phyloP scores from a whole-genome alignment of 2,888 invertebrate species.

The Fissipunctia ypsillon region DNA sequence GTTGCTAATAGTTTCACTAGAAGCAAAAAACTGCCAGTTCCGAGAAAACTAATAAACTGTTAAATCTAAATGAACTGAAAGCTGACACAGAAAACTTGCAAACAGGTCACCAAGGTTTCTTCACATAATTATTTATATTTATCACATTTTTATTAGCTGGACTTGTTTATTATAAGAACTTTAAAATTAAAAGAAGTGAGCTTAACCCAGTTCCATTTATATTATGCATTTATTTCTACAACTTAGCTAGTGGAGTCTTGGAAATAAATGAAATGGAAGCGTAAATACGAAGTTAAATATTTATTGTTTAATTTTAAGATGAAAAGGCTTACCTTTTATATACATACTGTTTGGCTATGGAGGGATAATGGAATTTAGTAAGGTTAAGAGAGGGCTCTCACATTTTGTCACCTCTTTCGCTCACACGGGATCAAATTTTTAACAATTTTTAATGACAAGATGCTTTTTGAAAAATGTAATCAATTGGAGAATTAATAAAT shows the following conservation, averaged over 20 bases:
- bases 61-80: not conserved
- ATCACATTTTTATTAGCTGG: constrained; percentile 5
- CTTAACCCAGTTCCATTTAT: constrained; percentile 31
- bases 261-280: constrained; percentile 24
- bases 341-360: constrained; percentile 29
- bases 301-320: constrained; percentile 33
- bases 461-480: too few relatives aligned
- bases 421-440: too few relatives aligned
- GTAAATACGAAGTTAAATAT: constrained; percentile 16
- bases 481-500: too few relatives aligned
- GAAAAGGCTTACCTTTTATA: constrained; percentile 29
- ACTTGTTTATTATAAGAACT: constrained; percentile 10
- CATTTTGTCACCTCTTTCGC: too few relatives aligned
- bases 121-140: constrained; percentile 14
- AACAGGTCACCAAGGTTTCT: constrained; percentile 7
- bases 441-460: too few relatives aligned
- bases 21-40: not conserved
- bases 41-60: not conserved
- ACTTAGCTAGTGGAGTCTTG: constrained; percentile 2
- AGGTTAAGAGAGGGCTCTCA: too few relatives aligned
- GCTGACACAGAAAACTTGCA: not conserved
- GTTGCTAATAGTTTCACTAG: not conserved
- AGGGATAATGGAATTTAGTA: constrained; percentile 25
- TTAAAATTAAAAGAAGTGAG: constrained; percentile 13
- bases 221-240: constrained; percentile 30